Conservation (phyloP, 2,797 vertebrate genomes). For the Rhyacichthys aspro region DNA sequence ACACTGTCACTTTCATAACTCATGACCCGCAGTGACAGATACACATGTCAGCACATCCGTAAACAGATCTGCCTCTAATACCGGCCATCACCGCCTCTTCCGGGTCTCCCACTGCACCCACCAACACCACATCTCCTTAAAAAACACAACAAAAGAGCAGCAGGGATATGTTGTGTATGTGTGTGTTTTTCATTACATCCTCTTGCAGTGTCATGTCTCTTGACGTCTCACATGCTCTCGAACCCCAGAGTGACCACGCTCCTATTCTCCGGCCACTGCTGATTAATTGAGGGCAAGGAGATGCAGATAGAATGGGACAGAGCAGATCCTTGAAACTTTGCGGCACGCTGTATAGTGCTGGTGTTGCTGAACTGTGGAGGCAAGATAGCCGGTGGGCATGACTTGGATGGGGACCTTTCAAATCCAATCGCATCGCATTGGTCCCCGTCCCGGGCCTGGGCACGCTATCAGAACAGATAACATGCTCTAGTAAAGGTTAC, state of each 20-base stretch:
- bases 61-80: constrained; percentile 53
- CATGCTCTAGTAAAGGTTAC: constrained; percentile 81
- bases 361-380: constrained; percentile 76
- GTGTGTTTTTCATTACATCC: constrained; percentile 10
- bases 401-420: constrained; percentile 81
- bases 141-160: constrained; percentile 10
- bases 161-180: constrained; percentile 10
- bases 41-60: constrained; percentile 68
- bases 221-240: constrained; percentile 29
- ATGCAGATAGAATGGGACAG: constrained; percentile 62
- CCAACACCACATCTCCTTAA: constrained; percentile 11
- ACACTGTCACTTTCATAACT: constrained; percentile 62
- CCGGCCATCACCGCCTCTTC: constrained; percentile 8
- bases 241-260: constrained; percentile 25
- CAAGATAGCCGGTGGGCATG: constrained; percentile 73
- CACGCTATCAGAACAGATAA: constrained; percentile 81
- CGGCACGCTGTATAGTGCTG: constrained; percentile 44
- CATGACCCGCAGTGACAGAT: constrained; percentile 61
- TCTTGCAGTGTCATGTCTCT: constrained; percentile 25
- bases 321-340: constrained; percentile 65
- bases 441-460: constrained; percentile 52
- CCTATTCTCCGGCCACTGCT: constrained; percentile 38
- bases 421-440: constrained; percentile 74
- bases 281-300: constrained; percentile 61
- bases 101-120: constrained; percentile 9